A percentile compares a stretch with the other conserved stretches of the same genome.
These are phyloP conservation scores for Micronycteris hirsuta DNA, from an alignment of 2,113 vertebrate species.

Conservation along the genomic window DNA sequence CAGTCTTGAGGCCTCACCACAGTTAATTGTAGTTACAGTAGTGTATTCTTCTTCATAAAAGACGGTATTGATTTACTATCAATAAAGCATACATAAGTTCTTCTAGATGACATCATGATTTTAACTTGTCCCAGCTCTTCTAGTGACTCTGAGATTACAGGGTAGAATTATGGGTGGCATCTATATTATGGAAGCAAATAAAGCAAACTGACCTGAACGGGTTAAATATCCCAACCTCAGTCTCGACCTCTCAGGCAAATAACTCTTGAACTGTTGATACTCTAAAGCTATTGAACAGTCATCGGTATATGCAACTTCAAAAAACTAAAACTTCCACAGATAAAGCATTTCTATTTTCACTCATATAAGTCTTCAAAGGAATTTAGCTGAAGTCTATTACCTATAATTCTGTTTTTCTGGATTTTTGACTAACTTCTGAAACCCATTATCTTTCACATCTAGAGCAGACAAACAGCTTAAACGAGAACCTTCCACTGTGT, in stretches of 20 bases:
- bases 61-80: neutral
- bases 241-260: neutral
- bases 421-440: conserved; percentile 7
- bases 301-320: neutral
- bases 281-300: neutral
- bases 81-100: neutral
- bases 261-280: neutral
- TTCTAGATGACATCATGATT: neutral
- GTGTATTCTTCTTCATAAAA: neutral
- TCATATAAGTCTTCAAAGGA: neutral
- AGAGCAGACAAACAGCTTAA: neutral
- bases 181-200: neutral
- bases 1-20: neutral
- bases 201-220: neutral
- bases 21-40: neutral
- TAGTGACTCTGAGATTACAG: neutral
- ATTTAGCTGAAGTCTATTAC: neutral
- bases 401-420: neutral
- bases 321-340: neutral
- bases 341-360: neutral
- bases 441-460: neutral
- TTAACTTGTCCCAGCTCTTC: neutral
- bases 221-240: neutral
- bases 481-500: neutral
- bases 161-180: neutral